Conservation (phyloP, 2,113 vertebrate species). For the Strix aluco region DNA sequence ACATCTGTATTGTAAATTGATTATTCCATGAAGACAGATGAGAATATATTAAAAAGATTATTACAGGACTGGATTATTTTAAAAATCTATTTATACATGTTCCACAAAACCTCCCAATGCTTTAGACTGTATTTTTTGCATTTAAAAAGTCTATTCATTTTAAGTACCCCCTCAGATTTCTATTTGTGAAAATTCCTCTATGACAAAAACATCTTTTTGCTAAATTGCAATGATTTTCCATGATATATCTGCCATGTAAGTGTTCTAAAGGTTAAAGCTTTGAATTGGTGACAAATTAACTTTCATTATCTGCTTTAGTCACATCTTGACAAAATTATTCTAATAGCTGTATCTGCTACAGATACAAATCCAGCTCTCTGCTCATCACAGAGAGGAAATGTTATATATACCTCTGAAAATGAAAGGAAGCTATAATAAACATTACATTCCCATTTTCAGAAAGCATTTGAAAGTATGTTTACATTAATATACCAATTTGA, state of each 20-base stretch:
- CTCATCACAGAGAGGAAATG: not conserved
- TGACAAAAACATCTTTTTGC: not conserved
- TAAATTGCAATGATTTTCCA: not conserved
- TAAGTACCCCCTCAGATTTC: not conserved
- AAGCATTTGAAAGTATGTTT: conserved; percentile 55
- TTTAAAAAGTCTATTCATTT: not conserved
- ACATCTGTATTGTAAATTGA: not conserved
- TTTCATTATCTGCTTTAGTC: conserved; percentile 43
- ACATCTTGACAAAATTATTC: conserved; percentile 43
- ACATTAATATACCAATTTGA: conserved; percentile 49
- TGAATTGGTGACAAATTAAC: not conserved
- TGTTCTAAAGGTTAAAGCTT: conserved; percentile 21
- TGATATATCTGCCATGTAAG: not conserved
- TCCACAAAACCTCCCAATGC: no score
- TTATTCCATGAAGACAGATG: not conserved
- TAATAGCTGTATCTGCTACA: not conserved
- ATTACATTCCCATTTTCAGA: not conserved
- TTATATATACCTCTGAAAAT: not conserved
- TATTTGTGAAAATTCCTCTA: not conserved
- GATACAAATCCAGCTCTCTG: not conserved
- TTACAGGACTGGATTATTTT: not conserved
- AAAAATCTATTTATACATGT: not conserved
- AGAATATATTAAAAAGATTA: not conserved
- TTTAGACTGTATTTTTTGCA: not conserved
- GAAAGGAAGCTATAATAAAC: conserved; percentile 1